Evolutionary conservation across 2,113 vertebrate genomes (phyloP).

Genomic region (Catharus fuscescens): DNA sequence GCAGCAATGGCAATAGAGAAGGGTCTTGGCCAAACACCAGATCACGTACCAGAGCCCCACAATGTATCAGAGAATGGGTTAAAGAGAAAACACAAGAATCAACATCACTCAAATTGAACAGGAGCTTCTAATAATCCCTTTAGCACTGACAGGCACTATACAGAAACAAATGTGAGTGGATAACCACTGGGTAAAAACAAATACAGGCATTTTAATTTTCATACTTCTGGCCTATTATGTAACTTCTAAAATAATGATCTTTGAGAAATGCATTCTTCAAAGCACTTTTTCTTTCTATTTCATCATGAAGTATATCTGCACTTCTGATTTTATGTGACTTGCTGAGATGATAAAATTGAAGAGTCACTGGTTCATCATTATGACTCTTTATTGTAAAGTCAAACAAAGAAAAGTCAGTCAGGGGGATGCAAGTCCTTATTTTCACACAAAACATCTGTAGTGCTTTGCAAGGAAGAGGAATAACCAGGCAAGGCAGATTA

Average conservation of each 20-base stretch:
- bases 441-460: not conserved
- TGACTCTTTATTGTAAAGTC: not conserved
- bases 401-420: not conserved
- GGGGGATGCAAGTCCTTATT: not conserved
- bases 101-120: not conserved
- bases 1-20: not conserved
- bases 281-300: not conserved
- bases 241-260: not conserved
- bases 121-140: not conserved
- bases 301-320: not conserved
- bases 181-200: not conserved
- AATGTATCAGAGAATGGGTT: not conserved
- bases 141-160: not conserved
- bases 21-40: accelerated
- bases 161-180: not conserved
- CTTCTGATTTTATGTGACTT: not conserved
- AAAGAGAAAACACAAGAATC: not conserved
- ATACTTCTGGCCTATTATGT: not conserved
- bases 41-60: not conserved
- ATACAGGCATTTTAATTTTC: not conserved
- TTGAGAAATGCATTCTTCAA: not conserved
- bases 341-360: not conserved
- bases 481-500: not conserved
- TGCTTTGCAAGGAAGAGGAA: not conserved
- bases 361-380: not conserved